Base-by-base conservation (phyloP, 2,888 invertebrate genomes). In the Conchocele bisecta region DNA sequence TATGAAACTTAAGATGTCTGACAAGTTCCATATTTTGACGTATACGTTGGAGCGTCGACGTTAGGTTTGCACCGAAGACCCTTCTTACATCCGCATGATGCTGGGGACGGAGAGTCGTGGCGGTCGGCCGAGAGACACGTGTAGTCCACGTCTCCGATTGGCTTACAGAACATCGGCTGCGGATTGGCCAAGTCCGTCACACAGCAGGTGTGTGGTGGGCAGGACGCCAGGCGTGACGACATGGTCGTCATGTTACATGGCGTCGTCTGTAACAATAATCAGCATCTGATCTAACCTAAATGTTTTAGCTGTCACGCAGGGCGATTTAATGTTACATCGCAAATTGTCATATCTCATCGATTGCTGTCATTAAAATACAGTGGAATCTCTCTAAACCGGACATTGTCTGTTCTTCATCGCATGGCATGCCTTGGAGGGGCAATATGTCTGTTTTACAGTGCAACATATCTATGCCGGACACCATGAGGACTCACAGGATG, bases 11-110 rank as follows among this genome's bases (percentile, higher is more conserved):
- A n/a, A n/a, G n/a, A n/a, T n/a, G n/a, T 61, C 29, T 63, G 75
- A 46, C 75, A 75, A 0, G 59, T 70, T 22, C 75, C 75, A 44
- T 75, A 75, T 44, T 42, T 53, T 0, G 75, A 75, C 0, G 70
- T 64, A 61, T 69, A 75, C 4, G 75, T 75, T 1, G 75, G 48
- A 11, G 65, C 67, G 26, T 70, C 66, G 11, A 75, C 46, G 26
- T 75, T 70, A 1, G 75, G 75, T n/a, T 65, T 53, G 46, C 75
- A 75, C n/a, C 48, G 64, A 13, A 75, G 54, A 13, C 26, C 31
- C 1, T 41, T 15, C 7, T 26, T 39, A 31, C 75, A 75, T 2
- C 61, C 65, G 35, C 75, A 75, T 35, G 67, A 67, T 11, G 42
- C 70, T 3, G 42, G 26, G 56, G 66, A 66, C n/a, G n/a, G n/a